Evolutionary conservation across 1,140 invertebrate species (phyloP), one percentile per base, ranked within the genome.

Genomic region (Propsilocerus akamusi): DNA sequence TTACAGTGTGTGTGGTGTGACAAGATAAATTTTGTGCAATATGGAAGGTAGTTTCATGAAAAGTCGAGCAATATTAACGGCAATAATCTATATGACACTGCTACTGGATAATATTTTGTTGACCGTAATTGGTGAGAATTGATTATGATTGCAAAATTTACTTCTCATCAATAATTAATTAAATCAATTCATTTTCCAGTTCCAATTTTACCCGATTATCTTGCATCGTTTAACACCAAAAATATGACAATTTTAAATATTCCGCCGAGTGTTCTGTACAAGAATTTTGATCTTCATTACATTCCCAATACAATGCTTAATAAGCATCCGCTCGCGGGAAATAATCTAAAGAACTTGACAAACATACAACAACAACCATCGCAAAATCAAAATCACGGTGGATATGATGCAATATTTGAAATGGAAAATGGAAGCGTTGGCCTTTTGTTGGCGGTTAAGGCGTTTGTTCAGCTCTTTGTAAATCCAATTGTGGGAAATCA

Each of bases 191-290:
- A 32, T 12, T 51, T 72, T 75, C 54, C 68, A 90, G 86, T 91
- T 34, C 86, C 86, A 26, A 87, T 91, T 55, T 76, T 90, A 57
- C 86, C 87, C 8, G 84, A 89, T 64, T 85, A 83, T 62, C 69
- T 90, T 30, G 77, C 67, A 70, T 62, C 72, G 52, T 60, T 76
- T 52, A 70, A 80, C 51, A 49, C 52, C 52, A 48, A 52, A 51
- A 48, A 22, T 53, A 11, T 48, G 48, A 22, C 55, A 49, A 25
- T 54, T 51, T 47, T 52, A 55, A 26, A 47, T 53, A 2, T 58
- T 54, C 34, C 53, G 49, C 49, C 54, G 41, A 52, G 37, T 49
- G 17, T 54, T 50, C 54, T 51, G 46, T 59, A 51, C 52, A 58
- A 56, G 51, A 57, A 55, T 52, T 56, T 52, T 51, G 52, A 57